Conservation (phyloP, 2,797 vertebrate species). For the Hydrolagus colliei region DNA sequence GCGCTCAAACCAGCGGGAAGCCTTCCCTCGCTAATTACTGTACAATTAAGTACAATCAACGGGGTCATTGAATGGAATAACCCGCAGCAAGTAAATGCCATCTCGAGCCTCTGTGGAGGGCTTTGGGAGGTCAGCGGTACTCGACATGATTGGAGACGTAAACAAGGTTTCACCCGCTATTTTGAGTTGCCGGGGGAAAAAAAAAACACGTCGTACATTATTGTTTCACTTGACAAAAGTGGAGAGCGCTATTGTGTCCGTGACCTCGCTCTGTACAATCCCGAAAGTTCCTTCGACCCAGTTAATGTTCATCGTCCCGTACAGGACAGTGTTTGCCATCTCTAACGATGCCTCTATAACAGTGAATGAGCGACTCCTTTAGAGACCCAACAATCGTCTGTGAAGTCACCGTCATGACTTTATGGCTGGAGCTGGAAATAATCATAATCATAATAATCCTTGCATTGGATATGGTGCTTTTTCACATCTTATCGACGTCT, state of each 20-base stretch:
- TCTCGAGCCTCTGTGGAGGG: too few relatives aligned
- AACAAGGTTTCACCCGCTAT: too few relatives aligned
- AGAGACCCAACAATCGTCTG: not conserved
- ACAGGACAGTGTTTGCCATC: not conserved
- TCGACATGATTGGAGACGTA: not conserved
- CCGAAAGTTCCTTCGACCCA: too few relatives aligned
- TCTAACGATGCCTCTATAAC: not conserved
- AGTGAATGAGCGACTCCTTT: not conserved
- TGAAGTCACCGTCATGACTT: not conserved
- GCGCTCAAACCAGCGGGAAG: not conserved
- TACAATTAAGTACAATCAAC: not conserved
- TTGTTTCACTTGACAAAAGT: not conserved
- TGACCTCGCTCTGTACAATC: too few relatives aligned
- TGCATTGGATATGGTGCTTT: too few relatives aligned
- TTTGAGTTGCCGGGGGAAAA: not conserved
- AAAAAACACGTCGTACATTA: not conserved
- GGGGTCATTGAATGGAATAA: not conserved
- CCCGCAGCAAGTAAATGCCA: not conserved
- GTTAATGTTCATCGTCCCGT: too few relatives aligned
- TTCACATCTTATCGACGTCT: too few relatives aligned
- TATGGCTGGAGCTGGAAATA: too few relatives aligned
- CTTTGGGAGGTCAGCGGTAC: not conserved
- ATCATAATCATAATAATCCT: too few relatives aligned
- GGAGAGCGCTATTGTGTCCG: too few relatives aligned
- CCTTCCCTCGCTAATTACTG: not conserved